A percentile compares a stretch with the other conserved stretches of the same genome.
These are phyloP conservation scores for Amaurobius ferox DNA, from an alignment of 2,888 invertebrate species.

Conservation along the genomic window DNA sequence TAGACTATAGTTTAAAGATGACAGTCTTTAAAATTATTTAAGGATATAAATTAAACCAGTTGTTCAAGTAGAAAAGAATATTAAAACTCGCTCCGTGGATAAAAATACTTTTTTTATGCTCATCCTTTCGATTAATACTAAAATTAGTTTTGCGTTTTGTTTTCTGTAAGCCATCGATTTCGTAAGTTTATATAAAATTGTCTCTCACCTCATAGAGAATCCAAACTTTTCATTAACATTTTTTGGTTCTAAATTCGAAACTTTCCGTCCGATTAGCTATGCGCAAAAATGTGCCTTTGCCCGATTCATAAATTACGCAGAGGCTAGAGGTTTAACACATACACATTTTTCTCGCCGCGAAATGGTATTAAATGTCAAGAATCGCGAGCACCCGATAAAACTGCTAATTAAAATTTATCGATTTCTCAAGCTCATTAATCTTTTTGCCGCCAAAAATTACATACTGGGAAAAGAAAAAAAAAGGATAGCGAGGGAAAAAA, in stretches of 20 bases:
- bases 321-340: conserved; percentile 69
- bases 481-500: conserved; percentile 5
- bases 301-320: conserved; percentile 66
- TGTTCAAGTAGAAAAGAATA: neutral
- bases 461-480: conserved; percentile 33
- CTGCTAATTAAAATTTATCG: conserved; percentile 72
- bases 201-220: conserved; percentile 4
- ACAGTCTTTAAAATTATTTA: too few species aligned
- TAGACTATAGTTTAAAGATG: too few species aligned
- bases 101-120: neutral
- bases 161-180: conserved; percentile 28
- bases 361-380: conserved; percentile 70
- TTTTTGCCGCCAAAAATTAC: conserved; percentile 71
- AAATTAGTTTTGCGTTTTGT: neutral
- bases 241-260: conserved; percentile 36
- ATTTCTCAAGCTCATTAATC: conserved; percentile 67
- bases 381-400: conserved; percentile 67
- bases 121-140: neutral
- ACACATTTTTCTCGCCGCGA: conserved; percentile 68
- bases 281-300: conserved; percentile 40
- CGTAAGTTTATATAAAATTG: conserved; percentile 61
- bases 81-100: neutral
- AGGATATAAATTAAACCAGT: neutral
- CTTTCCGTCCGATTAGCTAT: conserved; percentile 38
- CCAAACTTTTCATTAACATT: conserved; percentile 52